Evolutionary conservation across 2,797 vertebrate species (phyloP), one percentile per base, ranked within the genome.

Genomic region (Anguilla obscura): DNA sequence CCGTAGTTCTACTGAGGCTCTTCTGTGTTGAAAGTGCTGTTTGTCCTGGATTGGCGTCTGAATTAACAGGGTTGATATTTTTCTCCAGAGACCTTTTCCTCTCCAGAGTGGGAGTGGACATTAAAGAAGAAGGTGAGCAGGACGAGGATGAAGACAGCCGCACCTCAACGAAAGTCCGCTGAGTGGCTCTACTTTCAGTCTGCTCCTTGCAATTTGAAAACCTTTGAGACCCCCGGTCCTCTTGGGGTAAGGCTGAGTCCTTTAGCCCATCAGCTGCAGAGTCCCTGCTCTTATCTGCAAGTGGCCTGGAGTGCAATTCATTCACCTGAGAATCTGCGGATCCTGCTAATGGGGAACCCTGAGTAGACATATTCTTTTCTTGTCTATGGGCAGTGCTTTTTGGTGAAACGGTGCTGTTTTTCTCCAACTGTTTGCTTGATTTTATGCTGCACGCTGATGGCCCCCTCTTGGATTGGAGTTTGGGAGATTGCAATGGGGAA

Each of bases 161-260:
- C 30, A 97, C 96, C 86, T 97, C 92, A 69, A 97, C 96, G 86
- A 96, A 96, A 40, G 96, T 95, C 4, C 95, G 95, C 40, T 96
- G 97, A 58, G 92, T 94, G 87, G 95, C 93, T 0, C 90, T 92
- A 0, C 88, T 90, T 69, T 95, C 94, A 2, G 89, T 74, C 82
- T 74, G 27, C 12, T 74, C 50, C 3, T 91, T 56, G 21, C 21
- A 33, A 21, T 79, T 74, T 79, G 69, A 85, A 48, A 33, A 36
- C 3, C 21, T 30, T 27, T 79, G 30, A 79, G 54, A 24, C 9
- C 2, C 50, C 21, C 85, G 71, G 52, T 89, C 69, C 71, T 87
- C 84, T 18, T 89, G 86, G 76, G 24, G 33, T 86, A 82, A 63
- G 8, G 76, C 36, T 14, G n/a, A 54, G 80, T 87, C 86, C 18